Base-by-base conservation (phyloP, 2,888 invertebrate genomes). In the Eilema depressum region DNA sequence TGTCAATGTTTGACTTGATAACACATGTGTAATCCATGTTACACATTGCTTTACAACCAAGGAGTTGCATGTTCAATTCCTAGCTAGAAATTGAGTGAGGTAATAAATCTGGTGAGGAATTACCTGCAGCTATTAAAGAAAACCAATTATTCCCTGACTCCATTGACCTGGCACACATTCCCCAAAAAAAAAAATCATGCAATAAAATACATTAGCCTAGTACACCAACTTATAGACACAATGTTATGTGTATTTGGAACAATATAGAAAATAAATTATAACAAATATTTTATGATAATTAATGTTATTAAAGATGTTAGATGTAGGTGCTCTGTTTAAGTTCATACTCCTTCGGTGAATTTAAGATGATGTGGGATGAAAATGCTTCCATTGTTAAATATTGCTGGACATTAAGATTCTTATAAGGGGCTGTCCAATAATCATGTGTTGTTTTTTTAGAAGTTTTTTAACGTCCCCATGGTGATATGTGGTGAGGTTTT, bases 211-310 rank as follows among this genome's bases (percentile, higher is more conserved):
- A 41, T 17, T 17, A 41, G 14, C 17, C 7, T 14, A 63, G 33
- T 33, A 63, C 25, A 37, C 37, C 23, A 63, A 12, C 25, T 12
- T 62, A 30, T 12, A n/a, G n/a, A 33, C 61, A 33, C 23, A 33
- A 33, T 33, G 3, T 23, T 11, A 37, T 23, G 25, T 62, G 11
- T 23, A 25, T 33, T 63, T 63, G 33, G 62, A 17, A 8, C n/a
- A 23, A 14, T 62, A 37, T 63, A 63, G 23, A 37, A 25, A 37
- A 33, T 63, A 37, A 63, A 63, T 37, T 37, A 23, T 63, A 25
- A 10, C 25, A 41, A 63, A 26, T 63, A 20, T 63, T 41, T 59
- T 25, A 25, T 10, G 25, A 41, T 63, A 41, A 25, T 25, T 63
- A 17, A 25, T 41, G 25, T 17, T 30, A 63, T 63, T 33, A 63